These are phyloP conservation scores for Nysson spinosus DNA, from an alignment of 2,888 invertebrate genomes.

Conservation along the genomic window DNA sequence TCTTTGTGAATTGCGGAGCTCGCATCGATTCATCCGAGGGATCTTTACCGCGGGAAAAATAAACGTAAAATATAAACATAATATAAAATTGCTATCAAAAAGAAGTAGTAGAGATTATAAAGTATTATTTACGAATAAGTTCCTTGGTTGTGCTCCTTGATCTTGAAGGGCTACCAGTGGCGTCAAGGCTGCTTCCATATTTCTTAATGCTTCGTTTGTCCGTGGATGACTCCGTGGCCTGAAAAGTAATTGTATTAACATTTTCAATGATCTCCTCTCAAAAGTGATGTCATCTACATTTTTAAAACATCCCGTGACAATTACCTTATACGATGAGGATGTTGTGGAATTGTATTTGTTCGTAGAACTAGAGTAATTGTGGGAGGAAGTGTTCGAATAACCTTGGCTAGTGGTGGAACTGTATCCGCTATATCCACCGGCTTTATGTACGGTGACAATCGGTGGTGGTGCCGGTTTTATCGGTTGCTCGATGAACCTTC, in stretches of 20 bases:
- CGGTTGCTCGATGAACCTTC: constrained; percentile 91
- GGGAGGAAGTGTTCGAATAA: constrained; percentile 41
- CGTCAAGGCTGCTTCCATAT: constrained; percentile 85
- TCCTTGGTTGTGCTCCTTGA: constrained; percentile 95
- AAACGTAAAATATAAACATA: too few species aligned
- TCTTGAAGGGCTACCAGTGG: constrained; percentile 89
- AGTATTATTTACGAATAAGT: constrained; percentile 83
- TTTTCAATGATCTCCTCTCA: too few species aligned
- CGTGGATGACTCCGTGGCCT: constrained; percentile 50
- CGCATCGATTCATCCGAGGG: constrained; percentile 93
- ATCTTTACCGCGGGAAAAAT: too few species aligned
- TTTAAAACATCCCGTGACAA: too few species aligned
- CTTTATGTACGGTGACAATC: constrained; percentile 78
- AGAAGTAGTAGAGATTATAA: too few species aligned
- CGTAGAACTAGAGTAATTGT: constrained; percentile 54
- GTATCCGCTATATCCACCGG: constrained; percentile 75
- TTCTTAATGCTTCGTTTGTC: constrained; percentile 80
- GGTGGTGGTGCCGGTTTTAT: constrained; percentile 87
- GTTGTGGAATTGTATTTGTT: constrained; percentile 61
- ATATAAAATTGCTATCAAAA: not conserved
- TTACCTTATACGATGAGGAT: constrained; percentile 63
- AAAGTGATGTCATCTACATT: too few species aligned
- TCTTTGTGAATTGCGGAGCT: constrained; percentile 89
- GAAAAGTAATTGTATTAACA: not conserved
- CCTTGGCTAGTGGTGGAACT: constrained; percentile 75